A percentile compares a stretch with the other conserved stretches of the same genome.
Conservation (phyloP, 2,888 invertebrate species). For the Spisula solida region DNA sequence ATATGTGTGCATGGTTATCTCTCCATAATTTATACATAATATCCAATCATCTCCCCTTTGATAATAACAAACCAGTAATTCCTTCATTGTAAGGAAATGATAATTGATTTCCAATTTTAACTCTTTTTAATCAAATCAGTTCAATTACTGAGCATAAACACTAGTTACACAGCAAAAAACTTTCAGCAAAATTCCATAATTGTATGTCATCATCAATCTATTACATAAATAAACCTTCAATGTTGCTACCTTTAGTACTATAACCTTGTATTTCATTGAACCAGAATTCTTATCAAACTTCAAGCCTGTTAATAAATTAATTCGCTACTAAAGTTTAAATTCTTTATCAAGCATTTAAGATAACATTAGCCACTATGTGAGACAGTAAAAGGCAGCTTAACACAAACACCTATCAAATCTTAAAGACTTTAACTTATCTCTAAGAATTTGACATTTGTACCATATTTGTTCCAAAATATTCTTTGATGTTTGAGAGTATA, state of each 20-base stretch:
- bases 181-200: too few relatives aligned
- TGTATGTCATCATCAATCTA: too few relatives aligned
- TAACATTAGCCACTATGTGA: not conserved
- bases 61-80: too few relatives aligned
- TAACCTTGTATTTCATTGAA: slow-evolving; percentile 9
- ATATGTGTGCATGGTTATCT: too few relatives aligned
- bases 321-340: slow-evolving; percentile 27
- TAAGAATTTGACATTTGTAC: slow-evolving; percentile 7
- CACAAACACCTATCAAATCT: not conserved
- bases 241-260: not conserved
- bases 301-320: slow-evolving; percentile 24
- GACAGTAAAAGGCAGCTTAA: not conserved
- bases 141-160: too few relatives aligned
- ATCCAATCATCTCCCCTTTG: too few relatives aligned
- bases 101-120: too few relatives aligned
- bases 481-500: too few relatives aligned
- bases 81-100: too few relatives aligned
- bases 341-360: slow-evolving; percentile 23
- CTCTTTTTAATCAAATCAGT: too few relatives aligned
- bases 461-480: not conserved
- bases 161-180: too few relatives aligned
- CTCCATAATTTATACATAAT: too few relatives aligned
- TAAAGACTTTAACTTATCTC: not conserved
- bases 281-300: slow-evolving; percentile 15
- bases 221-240: not conserved